Base-by-base conservation (phyloP, 37 sponge, comb jelly and placozoan genomes). In the Theonella swinhoei region DNA sequence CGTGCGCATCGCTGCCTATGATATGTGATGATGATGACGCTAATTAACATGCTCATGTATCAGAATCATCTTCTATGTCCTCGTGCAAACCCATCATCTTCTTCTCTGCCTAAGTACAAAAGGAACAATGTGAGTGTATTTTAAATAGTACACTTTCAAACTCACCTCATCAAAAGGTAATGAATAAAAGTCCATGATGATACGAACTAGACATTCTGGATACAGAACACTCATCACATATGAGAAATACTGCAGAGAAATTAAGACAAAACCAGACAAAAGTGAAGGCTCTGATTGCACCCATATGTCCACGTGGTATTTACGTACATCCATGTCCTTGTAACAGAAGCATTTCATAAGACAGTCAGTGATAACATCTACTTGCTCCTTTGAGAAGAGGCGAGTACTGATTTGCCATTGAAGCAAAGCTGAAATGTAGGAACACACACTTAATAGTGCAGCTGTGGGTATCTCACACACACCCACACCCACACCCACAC, bases 191-290 rank as follows among this genome's bases (percentile, higher is more conserved):
- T 84, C 90, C 33, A 37, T 63, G 7, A 84, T 79, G 32, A 89
- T 42, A 2, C 82, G 40, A 14, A 89, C 74, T n/a, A 84, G 33
- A 26, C 67, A 75, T 28, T 89, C 90, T 0, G 85, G 80, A 29
- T 78, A 60, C 28, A 89, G 42, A 35, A 89, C 90, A 19, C 65
- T 60, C 90, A 84, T 83, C 61, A 84, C 78, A 78, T 84, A 89
- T 9, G 26, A 28, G 47, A 80, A 89, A 24, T 66, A 73, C 90
- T 89, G 8, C 23, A 33, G 64, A 28, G 28, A 5, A 42, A 42
- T 19, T 17, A 29, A 65, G 59, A 30, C 34, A 58, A 28, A 24
- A 67, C 8, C 24, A 24, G 26, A 23, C 8, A 3, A 4, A 35
- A 59, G 19, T 22, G 61, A 20, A 20, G 61, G 20, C 20, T 14